phyloP scores from a whole-genome alignment of 1,140 invertebrate genomes.

The Camponotus pennsylvanicus region DNA sequence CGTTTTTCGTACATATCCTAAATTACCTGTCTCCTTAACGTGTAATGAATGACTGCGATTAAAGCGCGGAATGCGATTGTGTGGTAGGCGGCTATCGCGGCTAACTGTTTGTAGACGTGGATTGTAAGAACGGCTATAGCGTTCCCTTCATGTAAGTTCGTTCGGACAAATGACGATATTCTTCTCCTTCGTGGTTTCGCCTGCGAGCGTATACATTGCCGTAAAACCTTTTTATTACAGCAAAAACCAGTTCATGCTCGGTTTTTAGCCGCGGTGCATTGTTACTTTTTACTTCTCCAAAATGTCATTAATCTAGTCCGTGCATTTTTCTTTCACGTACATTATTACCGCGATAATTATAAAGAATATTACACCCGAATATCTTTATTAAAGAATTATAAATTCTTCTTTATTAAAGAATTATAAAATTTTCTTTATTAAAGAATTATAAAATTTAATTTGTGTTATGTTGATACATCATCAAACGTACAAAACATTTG shows the following conservation, averaged over 20 bases:
- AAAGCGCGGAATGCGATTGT: slow-evolving; percentile 47
- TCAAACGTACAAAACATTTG: background rate
- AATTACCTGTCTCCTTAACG: slow-evolving; percentile 28
- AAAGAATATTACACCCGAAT: background rate
- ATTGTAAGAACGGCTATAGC: slow-evolving; percentile 36
- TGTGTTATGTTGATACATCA: background rate
- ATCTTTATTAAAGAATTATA: background rate
- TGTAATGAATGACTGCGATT: slow-evolving; percentile 48
- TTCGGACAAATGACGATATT: slow-evolving; percentile 55
- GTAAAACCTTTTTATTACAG: slow-evolving; percentile 43
- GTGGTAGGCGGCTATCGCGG: background rate
- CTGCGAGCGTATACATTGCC: slow-evolving; percentile 11
- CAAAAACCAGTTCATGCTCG: slow-evolving; percentile 27
- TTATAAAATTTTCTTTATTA: no score
- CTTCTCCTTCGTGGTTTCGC: slow-evolving; percentile 24
- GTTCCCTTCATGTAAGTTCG: slow-evolving; percentile 44
- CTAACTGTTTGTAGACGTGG: background rate
- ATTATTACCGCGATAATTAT: slow-evolving; percentile 28
- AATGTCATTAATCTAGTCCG: slow-evolving; percentile 38
- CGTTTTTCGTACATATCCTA: slow-evolving; percentile 2
- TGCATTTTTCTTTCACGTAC: background rate
- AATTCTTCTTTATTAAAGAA: background rate
- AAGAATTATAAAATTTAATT: background rate
- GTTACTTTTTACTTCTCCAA: slow-evolving; percentile 24
- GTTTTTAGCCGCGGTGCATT: slow-evolving; percentile 21